phyloP scores from a whole-genome alignment of 2,113 vertebrate genomes.

The Lophotis ruficrista region DNA sequence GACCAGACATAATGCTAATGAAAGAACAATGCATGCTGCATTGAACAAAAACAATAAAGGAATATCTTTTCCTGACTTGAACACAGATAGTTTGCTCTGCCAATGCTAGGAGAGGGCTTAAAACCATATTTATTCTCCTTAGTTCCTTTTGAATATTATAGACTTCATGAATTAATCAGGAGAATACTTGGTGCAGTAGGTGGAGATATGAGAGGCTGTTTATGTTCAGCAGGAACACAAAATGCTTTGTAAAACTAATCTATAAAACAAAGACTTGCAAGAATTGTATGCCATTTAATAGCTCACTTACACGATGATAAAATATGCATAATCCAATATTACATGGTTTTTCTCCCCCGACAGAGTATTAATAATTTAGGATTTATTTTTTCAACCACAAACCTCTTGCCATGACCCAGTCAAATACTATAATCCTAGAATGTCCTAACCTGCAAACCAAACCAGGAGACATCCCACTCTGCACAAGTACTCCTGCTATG shows the following conservation, averaged over 20 bases:
- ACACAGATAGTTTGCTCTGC: constrained; percentile 11
- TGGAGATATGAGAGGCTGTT: constrained; percentile 31
- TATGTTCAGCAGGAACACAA: constrained; percentile 46
- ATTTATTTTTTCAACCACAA: constrained; percentile 32
- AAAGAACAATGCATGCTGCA: not conserved
- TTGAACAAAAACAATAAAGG: not conserved
- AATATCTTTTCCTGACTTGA: constrained; percentile 45
- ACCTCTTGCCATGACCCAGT: constrained; percentile 16
- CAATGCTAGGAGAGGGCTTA: constrained; percentile 37
- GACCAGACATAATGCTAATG: constrained; percentile 12
- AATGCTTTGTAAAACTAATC: constrained; percentile 57
- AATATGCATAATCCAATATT: constrained; percentile 66
- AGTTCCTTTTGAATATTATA: constrained; percentile 54
- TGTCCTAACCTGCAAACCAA: not conserved
- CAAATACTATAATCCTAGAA: not conserved
- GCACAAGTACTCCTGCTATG: not conserved
- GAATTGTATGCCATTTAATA: constrained; percentile 34
- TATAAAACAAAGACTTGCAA: constrained; percentile 63
- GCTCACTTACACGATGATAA: constrained; percentile 42
- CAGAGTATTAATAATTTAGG: constrained; percentile 38
- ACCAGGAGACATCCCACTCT: not conserved
- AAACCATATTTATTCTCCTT: constrained; percentile 32
- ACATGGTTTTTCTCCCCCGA: not conserved
- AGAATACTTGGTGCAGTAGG: constrained; percentile 24
- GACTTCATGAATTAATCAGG: constrained; percentile 58